phyloP scores from a whole-genome alignment of 2,113 vertebrate genomes.

The Gallinago paraguaiae region DNA sequence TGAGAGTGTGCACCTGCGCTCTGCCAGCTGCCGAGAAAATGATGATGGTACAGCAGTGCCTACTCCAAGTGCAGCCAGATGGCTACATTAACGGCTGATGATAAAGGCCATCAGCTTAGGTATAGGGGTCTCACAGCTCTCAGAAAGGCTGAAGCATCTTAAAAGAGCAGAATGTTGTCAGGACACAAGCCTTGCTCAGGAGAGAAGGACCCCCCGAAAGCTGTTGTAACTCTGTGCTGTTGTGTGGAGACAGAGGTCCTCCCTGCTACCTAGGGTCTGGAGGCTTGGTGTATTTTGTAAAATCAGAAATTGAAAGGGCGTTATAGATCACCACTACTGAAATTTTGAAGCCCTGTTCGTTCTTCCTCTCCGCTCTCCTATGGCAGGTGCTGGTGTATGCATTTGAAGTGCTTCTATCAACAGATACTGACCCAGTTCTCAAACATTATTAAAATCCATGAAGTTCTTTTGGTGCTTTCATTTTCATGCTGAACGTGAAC shows the following conservation, averaged over 20 bases:
- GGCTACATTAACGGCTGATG: neutral
- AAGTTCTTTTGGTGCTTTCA: neutral
- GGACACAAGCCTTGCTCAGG: neutral
- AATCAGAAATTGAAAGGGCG: neutral
- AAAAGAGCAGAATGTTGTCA: neutral
- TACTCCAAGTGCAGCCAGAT: neutral
- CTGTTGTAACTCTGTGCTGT: rapidly evolving
- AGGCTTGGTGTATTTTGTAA: neutral
- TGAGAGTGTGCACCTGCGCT: neutral
- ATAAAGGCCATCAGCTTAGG: neutral
- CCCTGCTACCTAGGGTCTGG: neutral
- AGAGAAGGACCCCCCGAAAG: neutral
- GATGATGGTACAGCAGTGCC: neutral
- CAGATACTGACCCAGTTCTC: neutral
- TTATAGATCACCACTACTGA: neutral
- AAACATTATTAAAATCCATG: neutral
- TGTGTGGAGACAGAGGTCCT: neutral
- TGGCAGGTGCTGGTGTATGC: neutral
- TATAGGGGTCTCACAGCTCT: neutral
- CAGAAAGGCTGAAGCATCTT: neutral
- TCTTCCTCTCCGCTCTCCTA: neutral
- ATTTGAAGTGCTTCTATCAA: neutral
- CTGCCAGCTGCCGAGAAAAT: neutral
- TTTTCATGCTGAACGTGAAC: neutral
- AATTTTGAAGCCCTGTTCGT: neutral